A percentile compares a stretch with the other conserved stretches of the same genome.
Conservation (phyloP, 2,797 vertebrate species). For the Lepus oiostolus region DNA sequence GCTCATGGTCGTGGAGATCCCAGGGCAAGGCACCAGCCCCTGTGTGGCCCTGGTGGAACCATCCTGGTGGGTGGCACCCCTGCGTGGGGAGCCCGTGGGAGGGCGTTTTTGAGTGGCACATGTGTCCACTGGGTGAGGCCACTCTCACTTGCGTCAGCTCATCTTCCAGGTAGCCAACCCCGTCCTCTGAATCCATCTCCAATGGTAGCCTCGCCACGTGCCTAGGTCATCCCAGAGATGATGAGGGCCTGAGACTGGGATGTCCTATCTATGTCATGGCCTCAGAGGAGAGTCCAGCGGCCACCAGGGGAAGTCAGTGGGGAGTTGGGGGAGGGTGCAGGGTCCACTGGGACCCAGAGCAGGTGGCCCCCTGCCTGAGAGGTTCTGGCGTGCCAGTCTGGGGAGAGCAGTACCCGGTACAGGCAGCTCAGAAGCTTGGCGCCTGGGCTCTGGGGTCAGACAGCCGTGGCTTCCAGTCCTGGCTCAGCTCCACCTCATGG, state of each 20-base stretch:
- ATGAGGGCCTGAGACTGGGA: too few species aligned
- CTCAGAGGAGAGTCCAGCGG: too few species aligned
- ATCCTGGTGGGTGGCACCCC: neutral
- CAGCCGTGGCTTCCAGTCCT: neutral
- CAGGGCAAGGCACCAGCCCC: too few species aligned
- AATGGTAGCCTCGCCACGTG: too few species aligned
- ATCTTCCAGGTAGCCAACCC: neutral
- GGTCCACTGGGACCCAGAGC: neutral
- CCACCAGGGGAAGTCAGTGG: too few species aligned
- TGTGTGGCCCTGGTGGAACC: neutral
- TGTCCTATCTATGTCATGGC: too few species aligned
- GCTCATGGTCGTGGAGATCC: neutral
- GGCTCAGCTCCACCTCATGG: neutral
- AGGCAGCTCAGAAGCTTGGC: neutral
- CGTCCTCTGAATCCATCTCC: too few species aligned
- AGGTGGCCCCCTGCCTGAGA: accelerated
- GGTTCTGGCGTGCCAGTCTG: accelerated
- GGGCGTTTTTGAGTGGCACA: too few species aligned
- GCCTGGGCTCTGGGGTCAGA: neutral
- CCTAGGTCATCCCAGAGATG: too few species aligned
- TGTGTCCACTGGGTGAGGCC: too few species aligned
- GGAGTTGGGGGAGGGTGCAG: too few species aligned
- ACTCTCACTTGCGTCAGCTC: neutral
- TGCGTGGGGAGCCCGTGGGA: neutral
- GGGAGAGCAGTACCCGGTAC: neutral